Conservation (phyloP, 2,888 invertebrate species). For the Ametastegia equiseti region DNA sequence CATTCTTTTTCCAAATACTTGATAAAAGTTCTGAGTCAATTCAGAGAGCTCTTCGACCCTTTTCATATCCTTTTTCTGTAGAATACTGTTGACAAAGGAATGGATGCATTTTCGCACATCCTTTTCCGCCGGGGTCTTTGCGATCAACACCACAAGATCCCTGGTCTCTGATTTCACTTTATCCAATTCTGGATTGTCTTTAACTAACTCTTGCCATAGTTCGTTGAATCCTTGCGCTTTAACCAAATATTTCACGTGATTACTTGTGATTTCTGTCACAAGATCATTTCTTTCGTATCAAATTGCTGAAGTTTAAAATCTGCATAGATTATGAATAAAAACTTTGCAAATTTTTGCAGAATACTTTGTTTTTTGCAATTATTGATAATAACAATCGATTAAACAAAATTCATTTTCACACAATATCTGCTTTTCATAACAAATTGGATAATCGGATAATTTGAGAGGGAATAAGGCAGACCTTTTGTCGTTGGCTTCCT, state of each 20-base stretch:
- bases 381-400: too few relatives aligned
- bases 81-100: slow-evolving; percentile 81
- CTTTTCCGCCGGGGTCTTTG: slow-evolving; percentile 75
- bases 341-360: background rate
- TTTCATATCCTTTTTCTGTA: slow-evolving; percentile 80
- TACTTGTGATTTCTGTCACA: background rate
- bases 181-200: slow-evolving; percentile 77
- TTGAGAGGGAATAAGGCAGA: slow-evolving; percentile 61
- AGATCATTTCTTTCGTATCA: background rate
- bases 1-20: slow-evolving; percentile 86
- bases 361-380: too few relatives aligned
- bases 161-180: slow-evolving; percentile 75
- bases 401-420: too few relatives aligned
- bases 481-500: slow-evolving; percentile 84
- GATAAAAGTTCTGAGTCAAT: slow-evolving; percentile 93
- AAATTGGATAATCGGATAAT: too few relatives aligned
- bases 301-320: background rate
- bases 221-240: slow-evolving; percentile 75
- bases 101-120: slow-evolving; percentile 85
- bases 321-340: background rate
- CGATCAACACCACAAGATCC: slow-evolving; percentile 65
- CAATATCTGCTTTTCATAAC: too few relatives aligned
- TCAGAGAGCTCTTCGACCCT: slow-evolving; percentile 93
- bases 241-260: background rate
- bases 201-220: slow-evolving; percentile 71